phyloP scores from a whole-genome alignment of 2,113 vertebrate genomes.

The Lasiurus borealis region DNA sequence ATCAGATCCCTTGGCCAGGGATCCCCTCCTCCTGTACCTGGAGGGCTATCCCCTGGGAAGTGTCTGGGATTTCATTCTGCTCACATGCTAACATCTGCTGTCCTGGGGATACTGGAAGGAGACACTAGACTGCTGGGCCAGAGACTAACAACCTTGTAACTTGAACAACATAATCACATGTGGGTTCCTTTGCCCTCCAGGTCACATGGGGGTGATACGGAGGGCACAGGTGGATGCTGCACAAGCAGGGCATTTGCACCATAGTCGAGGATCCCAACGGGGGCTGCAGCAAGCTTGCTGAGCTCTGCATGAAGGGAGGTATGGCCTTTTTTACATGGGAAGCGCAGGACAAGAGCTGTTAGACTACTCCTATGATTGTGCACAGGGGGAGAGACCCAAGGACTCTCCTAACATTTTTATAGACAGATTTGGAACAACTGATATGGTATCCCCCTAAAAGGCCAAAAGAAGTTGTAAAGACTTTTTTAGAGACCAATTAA shows the following conservation, averaged over 20 bases:
- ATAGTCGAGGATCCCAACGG: not conserved
- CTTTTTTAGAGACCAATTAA: slow-evolving; percentile 11
- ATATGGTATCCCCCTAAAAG: not conserved
- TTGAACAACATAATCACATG: not conserved
- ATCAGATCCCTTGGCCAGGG: not conserved
- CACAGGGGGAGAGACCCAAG: not conserved
- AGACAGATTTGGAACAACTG: not conserved
- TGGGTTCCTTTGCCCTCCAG: not conserved
- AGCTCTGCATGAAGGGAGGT: not conserved
- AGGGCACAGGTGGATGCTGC: not conserved
- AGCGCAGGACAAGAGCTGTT: not conserved
- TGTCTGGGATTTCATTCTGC: not conserved
- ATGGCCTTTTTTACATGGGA: not conserved
- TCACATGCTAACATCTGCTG: not conserved
- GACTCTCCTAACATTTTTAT: not conserved
- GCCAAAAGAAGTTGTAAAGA: slow-evolving; percentile 2
- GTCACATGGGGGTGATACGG: not conserved
- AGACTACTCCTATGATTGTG: not conserved
- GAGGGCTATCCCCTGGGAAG: not conserved
- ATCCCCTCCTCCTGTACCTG: not conserved
- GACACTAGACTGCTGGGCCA: not conserved
- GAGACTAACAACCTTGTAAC: not conserved
- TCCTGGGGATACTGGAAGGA: not conserved
- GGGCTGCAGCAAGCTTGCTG: not conserved
- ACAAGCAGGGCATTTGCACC: not conserved